Evolutionary conservation across 2,888 invertebrate species (phyloP).

Genomic region (Heliconius ethilla): DNA sequence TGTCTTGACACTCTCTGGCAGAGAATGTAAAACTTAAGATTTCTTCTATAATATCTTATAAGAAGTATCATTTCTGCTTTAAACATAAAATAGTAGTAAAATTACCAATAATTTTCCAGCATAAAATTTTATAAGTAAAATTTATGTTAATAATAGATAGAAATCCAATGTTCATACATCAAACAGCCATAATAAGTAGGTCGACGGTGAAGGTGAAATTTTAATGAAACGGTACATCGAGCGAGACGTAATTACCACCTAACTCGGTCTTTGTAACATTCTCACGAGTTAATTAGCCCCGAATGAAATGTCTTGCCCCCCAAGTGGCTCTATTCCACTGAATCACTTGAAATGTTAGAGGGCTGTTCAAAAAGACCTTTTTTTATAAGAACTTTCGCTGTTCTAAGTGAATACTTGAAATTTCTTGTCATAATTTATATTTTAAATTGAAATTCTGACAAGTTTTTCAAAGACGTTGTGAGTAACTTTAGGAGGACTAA

Average conservation of each 20-base stretch:
- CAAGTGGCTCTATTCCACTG: constrained; percentile 23
- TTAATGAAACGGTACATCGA: constrained; percentile 69
- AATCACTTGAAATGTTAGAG: constrained; percentile 27
- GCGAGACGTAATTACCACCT: constrained; percentile 67
- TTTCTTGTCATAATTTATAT: background rate
- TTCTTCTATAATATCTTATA: too few relatives aligned
- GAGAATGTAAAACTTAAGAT: too few relatives aligned
- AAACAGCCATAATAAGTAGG: constrained; percentile 66
- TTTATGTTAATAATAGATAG: constrained; percentile 17
- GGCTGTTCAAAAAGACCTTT: constrained; percentile 26
- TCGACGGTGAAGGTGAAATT: constrained; percentile 63
- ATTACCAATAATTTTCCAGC: background rate
- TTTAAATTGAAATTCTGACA: background rate
- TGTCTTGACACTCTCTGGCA: background rate
- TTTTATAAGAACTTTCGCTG: constrained; percentile 16
- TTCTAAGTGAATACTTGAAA: constrained; percentile 19
- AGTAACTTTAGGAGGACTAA: background rate
- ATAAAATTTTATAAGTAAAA: background rate
- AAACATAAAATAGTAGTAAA: background rate
- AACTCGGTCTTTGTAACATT: constrained; percentile 63
- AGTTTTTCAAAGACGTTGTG: background rate
- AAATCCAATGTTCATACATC: constrained; percentile 65
- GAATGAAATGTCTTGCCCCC: constrained; percentile 56
- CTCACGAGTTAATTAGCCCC: constrained; percentile 70
- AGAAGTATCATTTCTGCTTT: background rate